Evolutionary conservation across 2,888 invertebrate genomes (phyloP).

Genomic region (Epistrophe eligans): DNA sequence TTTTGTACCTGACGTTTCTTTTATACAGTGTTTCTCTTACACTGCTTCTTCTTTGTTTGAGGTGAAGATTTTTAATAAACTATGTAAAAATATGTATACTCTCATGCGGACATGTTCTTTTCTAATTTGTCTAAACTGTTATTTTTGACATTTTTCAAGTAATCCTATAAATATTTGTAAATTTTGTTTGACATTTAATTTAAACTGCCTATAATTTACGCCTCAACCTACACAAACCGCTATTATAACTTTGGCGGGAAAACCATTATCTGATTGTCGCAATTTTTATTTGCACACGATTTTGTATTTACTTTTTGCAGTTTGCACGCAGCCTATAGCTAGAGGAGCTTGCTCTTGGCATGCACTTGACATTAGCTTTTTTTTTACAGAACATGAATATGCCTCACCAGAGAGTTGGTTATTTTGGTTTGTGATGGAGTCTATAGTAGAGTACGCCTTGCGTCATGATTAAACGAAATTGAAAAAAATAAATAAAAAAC

Average conservation of each 20-base stretch:
- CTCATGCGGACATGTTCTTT: conserved; percentile 57
- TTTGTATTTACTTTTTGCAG: conserved; percentile 66
- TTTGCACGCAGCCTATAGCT: conserved; percentile 55
- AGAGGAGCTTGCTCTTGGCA: conserved; percentile 49
- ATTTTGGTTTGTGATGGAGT: conserved; percentile 7
- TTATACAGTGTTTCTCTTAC: conserved; percentile 15
- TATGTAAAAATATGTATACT: conserved; percentile 13
- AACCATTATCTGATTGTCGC: conserved; percentile 65
- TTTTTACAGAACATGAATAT: conserved; percentile 59
- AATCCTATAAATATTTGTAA: background rate
- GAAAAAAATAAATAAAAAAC: conserved; percentile 40
- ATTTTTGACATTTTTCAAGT: conserved; percentile 4
- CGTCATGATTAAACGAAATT: conserved; percentile 22
- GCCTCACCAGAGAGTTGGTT: conserved; percentile 16
- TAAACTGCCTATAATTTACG: background rate
- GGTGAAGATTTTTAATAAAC: conserved; percentile 50
- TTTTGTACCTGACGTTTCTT: conserved; percentile 34
- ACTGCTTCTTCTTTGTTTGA: background rate
- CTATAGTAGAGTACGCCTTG: background rate
- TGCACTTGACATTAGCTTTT: conserved; percentile 75
- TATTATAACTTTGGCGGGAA: conserved; percentile 53
- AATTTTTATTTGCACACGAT: conserved; percentile 69
- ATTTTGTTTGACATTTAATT: conserved; percentile 15
- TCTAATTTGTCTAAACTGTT: background rate
- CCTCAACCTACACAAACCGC: background rate